Base-by-base conservation (phyloP, 2,888 invertebrate genomes). In the Mimachlamys varia region DNA sequence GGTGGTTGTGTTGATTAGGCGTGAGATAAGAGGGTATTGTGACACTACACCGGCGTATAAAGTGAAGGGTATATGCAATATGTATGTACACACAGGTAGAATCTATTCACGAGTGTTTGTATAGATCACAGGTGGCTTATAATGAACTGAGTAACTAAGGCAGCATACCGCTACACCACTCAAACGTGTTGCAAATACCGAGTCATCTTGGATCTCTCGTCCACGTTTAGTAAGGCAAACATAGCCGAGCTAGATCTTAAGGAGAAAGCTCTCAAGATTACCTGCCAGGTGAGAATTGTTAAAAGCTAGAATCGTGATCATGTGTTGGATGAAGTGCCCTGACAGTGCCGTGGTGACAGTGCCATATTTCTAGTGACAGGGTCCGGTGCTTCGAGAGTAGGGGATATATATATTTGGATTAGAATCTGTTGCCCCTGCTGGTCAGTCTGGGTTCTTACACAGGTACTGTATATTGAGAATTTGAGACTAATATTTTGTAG, bases 101-200 rank as follows among this genome's bases (percentile, higher is more conserved):
- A 33, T 76, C 76, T 76, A 76, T 76, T 33, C 33, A 76, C 76
- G 15, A 22, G 13, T 76, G 76, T 76, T 76, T 76, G 76, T 76
- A 33, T 13, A 76, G 76, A 76, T 76, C 76, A 76, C 76, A 76
- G 33, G 76, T 33, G 33, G 76, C 33, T 44, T 76, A 76, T 76
- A 76, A 76, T 76, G 27, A 76, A 76, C 76, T 33, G 33, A 33
- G 76, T 76, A 33, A 76, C 76, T 76, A 76, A 76, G 76, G 76
- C 27, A 27, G 44, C 10, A 27, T n/a, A 27, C 76, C 22, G 33
- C 44, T 58, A 58, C n/a, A 10, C 53, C 53, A 19, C 19, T 53
- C 58, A 58, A 2, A 33, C 33, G 33, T 33, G 76, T 76, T 58
- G 58, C 58, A 22, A 76, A 62, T 62, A 62, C 22, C 10, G 33